Evolutionary conservation across 2,797 vertebrate species (phyloP), one percentile per base, ranked within the genome.

Genomic region (Siniperca scherzeri): DNA sequence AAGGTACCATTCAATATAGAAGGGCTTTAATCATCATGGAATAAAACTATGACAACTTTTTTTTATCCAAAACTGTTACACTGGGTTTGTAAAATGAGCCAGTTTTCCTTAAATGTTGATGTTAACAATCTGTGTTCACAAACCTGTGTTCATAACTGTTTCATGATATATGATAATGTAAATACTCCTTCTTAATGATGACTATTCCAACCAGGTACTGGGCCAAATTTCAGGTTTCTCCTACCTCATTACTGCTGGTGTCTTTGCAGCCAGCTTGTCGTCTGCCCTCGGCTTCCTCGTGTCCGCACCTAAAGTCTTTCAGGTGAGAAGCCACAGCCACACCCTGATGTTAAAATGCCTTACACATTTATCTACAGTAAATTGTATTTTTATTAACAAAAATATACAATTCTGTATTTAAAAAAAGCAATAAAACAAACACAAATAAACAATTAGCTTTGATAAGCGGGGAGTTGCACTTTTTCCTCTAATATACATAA

Each of bases 261-360:
- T 96, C 1, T 96, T 97, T 65, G 94, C 96, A 14, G 95, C 96
- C 78, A 96, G 94, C 36, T 86, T 97, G 38, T 97, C 95, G 0
- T 97, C 96, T 4, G 96, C 95, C 21, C 92, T 97, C 2, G 96
- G 95, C 12, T 97, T 96, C 67, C 94, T 96, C 1, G 93, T 96
- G 42, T 97, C 95, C 2, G 96, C 94, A 5, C 95, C 96, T 2
- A 96, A 96, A 88, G 87, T 96, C 67, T 97, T 97, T 87, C 95
- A 96, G 92, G 96, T 97, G 73, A 78, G 61, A 74, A 44, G 27
- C 14, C 9, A 17, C 9, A 38, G 9, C 1, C 5, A 59, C 16
- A 44, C 4, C 13, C 36, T 27, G 1, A 8, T 22, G 1, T 16
- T 7, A 30, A 71, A 12, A 42, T 53, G 10, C 50, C 4, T 21